Percentiles rank a stretch among this genome's conserved stretches.
These are phyloP conservation scores for Conchocele bisecta DNA, from an alignment of 2,888 invertebrate genomes.

Conservation along the genomic window DNA sequence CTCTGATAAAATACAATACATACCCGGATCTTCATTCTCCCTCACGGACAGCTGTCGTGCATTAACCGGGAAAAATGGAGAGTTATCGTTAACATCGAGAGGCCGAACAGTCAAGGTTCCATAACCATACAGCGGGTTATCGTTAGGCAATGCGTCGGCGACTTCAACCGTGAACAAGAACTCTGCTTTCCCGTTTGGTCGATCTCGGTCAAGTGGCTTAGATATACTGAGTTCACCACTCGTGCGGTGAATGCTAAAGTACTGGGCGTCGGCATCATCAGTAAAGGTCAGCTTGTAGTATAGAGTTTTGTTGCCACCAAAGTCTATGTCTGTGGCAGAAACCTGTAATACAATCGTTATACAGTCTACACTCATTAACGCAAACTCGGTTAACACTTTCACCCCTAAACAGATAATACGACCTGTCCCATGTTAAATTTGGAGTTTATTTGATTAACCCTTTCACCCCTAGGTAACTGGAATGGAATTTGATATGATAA, in stretches of 20 bases:
- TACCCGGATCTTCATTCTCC: conserved; percentile 83
- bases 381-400: too few relatives aligned
- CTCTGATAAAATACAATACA: too few relatives aligned
- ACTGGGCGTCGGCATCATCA: conserved; percentile 46
- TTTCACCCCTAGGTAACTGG: too few relatives aligned
- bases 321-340: conserved; percentile 97
- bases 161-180: conserved; percentile 78
- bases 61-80: conserved; percentile 89
- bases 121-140: conserved; percentile 86
- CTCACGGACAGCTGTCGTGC: conserved; percentile 18
- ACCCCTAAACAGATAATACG: too few relatives aligned
- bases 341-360: too few relatives aligned
- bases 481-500: too few relatives aligned
- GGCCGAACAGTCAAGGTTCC: conserved; percentile 98
- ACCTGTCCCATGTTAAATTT: too few relatives aligned
- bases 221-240: conserved; percentile 98
- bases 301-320: conserved; percentile 96
- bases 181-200: conserved; percentile 94
- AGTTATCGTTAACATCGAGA: conserved; percentile 98
- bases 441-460: too few relatives aligned
- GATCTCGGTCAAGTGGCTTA: conserved; percentile 96
- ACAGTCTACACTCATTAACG: too few relatives aligned
- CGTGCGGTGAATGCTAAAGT: conserved; percentile 96
- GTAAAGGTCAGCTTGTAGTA: conserved; percentile 87
- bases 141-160: conserved; percentile 68